phyloP scores from a whole-genome alignment of 2,113 vertebrate genomes.

The Perca schrenkii region DNA sequence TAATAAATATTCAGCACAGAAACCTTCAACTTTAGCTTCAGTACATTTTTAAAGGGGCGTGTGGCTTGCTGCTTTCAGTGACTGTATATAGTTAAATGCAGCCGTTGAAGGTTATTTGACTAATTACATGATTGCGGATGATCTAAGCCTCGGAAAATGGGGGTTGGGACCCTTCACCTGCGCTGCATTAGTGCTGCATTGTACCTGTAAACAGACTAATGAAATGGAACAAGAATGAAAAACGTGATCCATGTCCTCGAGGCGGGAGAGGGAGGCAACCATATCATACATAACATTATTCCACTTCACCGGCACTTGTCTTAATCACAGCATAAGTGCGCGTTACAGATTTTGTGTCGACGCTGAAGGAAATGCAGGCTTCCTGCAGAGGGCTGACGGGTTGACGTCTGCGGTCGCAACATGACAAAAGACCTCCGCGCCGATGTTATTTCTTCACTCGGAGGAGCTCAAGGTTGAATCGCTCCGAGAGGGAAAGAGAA shows the following conservation, averaged over 20 bases:
- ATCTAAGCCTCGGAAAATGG: not conserved
- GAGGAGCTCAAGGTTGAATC: conserved; percentile 51
- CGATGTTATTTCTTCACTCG: conserved; percentile 9
- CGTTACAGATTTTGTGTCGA: not conserved
- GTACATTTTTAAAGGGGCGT: too few species aligned
- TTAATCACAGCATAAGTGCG: conserved; percentile 11
- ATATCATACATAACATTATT: conserved; percentile 6
- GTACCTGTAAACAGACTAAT: conserved; percentile 25
- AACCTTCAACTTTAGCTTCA: not conserved
- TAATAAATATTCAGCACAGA: not conserved
- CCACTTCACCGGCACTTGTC: not conserved
- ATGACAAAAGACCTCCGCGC: conserved; percentile 54
- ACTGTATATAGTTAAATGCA: not conserved
- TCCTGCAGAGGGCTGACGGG: conserved; percentile 25
- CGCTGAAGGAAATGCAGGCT: not conserved
- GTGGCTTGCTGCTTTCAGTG: not conserved
- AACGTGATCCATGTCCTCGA: not conserved
- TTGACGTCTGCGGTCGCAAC: conserved; percentile 31
- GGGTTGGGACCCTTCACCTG: conserved; percentile 29
- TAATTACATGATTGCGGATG: conserved; percentile 14
- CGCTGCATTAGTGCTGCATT: conserved; percentile 13
- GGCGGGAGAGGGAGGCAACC: not conserved
- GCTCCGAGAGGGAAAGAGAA: conserved; percentile 16
- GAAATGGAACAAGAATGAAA: not conserved
- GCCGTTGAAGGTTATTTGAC: conserved; percentile 10